Evolutionary conservation across 2,113 vertebrate species (phyloP).

Genomic region (Nipponia nippon): DNA sequence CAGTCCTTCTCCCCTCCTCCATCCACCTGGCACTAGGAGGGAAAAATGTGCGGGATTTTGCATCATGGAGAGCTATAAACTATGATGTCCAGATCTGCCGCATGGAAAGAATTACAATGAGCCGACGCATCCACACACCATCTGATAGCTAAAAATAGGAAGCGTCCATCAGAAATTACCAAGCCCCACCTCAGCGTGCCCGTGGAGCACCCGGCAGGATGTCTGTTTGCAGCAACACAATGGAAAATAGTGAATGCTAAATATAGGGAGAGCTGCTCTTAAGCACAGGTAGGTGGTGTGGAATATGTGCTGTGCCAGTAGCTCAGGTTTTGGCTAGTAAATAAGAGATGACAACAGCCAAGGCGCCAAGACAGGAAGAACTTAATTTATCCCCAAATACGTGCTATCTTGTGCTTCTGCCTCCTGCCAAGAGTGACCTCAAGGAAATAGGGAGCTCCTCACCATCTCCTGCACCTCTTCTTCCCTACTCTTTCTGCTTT

Average conservation of each 20-base stretch:
- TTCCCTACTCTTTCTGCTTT: not conserved
- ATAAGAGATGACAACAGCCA: not conserved
- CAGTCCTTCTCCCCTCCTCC: not conserved
- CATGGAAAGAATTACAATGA: not conserved
- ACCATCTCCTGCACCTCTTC: not conserved
- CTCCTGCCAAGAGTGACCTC: not conserved
- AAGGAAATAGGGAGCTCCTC: not conserved
- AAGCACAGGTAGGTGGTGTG: not conserved
- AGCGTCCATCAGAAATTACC: not conserved
- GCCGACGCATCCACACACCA: not conserved
- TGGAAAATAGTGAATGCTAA: constrained; percentile 10
- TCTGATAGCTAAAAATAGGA: constrained; percentile 29
- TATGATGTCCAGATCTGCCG: not conserved
- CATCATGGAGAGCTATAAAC: not conserved
- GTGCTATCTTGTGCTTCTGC: not conserved
- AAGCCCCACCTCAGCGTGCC: not conserved
- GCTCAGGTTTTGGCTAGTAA: not conserved
- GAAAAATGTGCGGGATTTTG: not conserved
- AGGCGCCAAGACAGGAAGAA: not conserved
- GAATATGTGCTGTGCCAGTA: not conserved
- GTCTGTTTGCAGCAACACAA: not conserved
- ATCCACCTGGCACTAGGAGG: not conserved
- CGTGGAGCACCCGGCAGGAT: fast-evolving
- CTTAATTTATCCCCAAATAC: not conserved
- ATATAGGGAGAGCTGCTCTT: not conserved